Percentiles rank a stretch among this genome's conserved stretches.
Evolutionary conservation across 2,888 invertebrate genomes (phyloP).

Genomic region (Polylopha cassiicola): DNA sequence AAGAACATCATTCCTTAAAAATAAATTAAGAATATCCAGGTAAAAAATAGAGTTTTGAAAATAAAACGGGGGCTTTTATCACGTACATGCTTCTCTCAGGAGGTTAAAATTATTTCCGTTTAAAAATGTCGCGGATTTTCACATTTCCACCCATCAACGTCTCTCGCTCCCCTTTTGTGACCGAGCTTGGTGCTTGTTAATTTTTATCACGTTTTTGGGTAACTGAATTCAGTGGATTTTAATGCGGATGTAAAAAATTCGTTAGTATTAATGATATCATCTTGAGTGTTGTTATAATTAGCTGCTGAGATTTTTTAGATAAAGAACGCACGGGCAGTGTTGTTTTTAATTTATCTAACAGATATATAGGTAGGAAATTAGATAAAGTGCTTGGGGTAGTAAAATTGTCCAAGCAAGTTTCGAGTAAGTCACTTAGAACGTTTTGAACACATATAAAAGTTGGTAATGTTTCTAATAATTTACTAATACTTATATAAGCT

Average conservation of each 20-base stretch:
- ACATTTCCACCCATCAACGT: constrained; percentile 13
- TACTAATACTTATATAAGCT: no score
- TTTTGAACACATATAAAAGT: no score
- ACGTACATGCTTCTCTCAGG: constrained; percentile 3
- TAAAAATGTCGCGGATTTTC: constrained; percentile 15
- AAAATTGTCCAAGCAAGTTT: no score
- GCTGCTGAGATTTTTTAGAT: no score
- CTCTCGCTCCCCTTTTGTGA: constrained; percentile 4
- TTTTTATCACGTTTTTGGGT: constrained; percentile 5
- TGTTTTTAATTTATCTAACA: no score
- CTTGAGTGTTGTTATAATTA: not conserved
- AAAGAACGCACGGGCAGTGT: no score
- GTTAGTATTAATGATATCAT: not conserved
- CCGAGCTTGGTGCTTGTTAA: constrained; percentile 3
- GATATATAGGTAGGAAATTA: no score
- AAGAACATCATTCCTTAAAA: no score
- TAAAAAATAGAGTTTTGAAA: constrained; percentile 5
- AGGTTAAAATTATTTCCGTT: constrained; percentile 10
- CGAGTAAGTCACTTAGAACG: no score
- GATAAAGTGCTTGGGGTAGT: no score
- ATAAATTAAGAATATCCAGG: no score
- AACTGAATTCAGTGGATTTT: constrained; percentile 7
- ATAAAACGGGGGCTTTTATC: constrained; percentile 10
- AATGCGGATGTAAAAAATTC: not conserved
- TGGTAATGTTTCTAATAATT: no score